These are phyloP conservation scores for Rhadinocentrus ornatus DNA, from an alignment of 2,797 vertebrate genomes.

Conservation along the genomic window DNA sequence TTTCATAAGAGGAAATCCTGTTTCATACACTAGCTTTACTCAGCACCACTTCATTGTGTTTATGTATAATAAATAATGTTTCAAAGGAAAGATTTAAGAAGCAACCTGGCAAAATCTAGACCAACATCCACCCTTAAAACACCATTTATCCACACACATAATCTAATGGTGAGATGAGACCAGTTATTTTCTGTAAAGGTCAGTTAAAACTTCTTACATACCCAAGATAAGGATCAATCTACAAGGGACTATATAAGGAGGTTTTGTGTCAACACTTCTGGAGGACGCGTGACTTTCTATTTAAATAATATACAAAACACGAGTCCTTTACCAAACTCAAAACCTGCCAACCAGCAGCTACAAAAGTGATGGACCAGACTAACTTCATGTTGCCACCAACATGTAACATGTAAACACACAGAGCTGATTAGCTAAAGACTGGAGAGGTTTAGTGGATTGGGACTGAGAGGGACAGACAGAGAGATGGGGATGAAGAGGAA, in stretches of 20 bases:
- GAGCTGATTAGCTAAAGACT: constrained; percentile 42
- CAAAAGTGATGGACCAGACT: constrained; percentile 19
- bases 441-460: constrained; percentile 22
- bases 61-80: constrained; percentile 5
- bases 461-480: constrained; percentile 25
- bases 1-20: constrained; percentile 59
- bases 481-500: constrained; percentile 38
- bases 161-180: neutral
- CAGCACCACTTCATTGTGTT: constrained; percentile 39
- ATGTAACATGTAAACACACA: constrained; percentile 63
- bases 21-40: constrained; percentile 49
- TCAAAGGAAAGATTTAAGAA: constrained; percentile 17
- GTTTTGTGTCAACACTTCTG: constrained; percentile 29
- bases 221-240: constrained; percentile 16
- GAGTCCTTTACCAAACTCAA: constrained; percentile 33
- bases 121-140: constrained; percentile 22
- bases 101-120: constrained; percentile 23
- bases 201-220: constrained; percentile 1
- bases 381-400: constrained; percentile 58
- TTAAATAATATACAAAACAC: constrained; percentile 44
- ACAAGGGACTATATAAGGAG: neutral
- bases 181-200: neutral
- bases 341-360: constrained; percentile 35
- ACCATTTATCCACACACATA: neutral
- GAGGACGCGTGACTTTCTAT: constrained; percentile 39